Percentiles rank a stretch among this genome's conserved stretches.
These are phyloP conservation scores for Anseranas semipalmata DNA, from an alignment of 2,113 vertebrate genomes.

Conservation along the genomic window DNA sequence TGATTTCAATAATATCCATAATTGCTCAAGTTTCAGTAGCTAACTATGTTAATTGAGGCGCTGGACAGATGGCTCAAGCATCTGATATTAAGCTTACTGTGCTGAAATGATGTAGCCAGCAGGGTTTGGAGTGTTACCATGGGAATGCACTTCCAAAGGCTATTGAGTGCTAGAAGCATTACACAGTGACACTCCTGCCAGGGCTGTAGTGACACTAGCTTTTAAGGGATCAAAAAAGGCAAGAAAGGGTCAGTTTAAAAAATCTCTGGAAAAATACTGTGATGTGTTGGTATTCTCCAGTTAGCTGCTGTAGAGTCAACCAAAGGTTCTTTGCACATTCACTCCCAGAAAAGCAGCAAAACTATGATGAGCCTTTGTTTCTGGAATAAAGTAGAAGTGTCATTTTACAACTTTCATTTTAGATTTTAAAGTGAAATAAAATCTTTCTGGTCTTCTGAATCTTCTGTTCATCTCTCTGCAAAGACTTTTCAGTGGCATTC, in stretches of 20 bases:
- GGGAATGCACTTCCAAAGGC: constrained; percentile 46
- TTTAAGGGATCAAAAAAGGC: neutral
- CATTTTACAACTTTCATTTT: neutral
- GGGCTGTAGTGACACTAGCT: neutral
- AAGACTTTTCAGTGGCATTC: neutral
- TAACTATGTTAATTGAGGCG: constrained; percentile 34
- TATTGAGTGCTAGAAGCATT: neutral
- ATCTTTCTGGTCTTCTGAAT: neutral
- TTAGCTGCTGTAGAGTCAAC: neutral
- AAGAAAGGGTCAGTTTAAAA: neutral
- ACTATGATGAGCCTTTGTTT: neutral
- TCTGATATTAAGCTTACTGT: constrained; percentile 35
- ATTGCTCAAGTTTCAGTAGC: constrained; percentile 50
- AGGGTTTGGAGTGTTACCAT: constrained; percentile 43
- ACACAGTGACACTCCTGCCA: neutral
- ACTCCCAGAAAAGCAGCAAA: neutral
- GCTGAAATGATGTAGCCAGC: constrained; percentile 18
- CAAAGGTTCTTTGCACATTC: neutral
- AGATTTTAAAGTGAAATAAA: neutral
- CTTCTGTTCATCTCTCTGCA: neutral
- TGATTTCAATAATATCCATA: constrained; percentile 5
- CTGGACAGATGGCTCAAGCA: constrained; percentile 62
- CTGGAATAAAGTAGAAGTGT: neutral
- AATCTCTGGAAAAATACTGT: neutral
- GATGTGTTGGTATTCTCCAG: neutral